Evolutionary conservation across 2,888 invertebrate genomes (phyloP), one percentile per base, ranked within the genome.

Genomic region (Dusona sp.): DNA sequence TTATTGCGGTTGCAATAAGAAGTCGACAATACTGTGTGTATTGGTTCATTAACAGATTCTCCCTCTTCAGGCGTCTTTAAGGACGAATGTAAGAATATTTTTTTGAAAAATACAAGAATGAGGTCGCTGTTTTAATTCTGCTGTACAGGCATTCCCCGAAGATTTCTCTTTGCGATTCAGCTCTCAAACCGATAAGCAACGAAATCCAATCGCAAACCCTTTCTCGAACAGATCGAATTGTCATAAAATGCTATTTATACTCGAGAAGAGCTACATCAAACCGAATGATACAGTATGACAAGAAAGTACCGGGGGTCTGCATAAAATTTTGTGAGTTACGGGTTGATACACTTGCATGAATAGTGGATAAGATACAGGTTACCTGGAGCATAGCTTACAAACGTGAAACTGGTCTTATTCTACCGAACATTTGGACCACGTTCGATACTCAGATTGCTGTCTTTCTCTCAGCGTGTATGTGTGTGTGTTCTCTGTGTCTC

Each of bases 351-450:
- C 42, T 54, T 70, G n/a, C 64, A 51, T 75, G 45, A 54, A 80
- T 74, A 81, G 54, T 57, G 42, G 22, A 42, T 57, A 13, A 22
- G 33, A 57, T 68, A 29, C 33, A 79, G 19, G 79, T 57, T 11
- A 61, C n/a, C 68, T 42, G 79, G 22, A 79, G 54, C 19, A 79
- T 68, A 19, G 42, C 48, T 45, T 25, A 79, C 57, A 11, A 38
- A 77, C 45, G 11, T 38, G 42, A 61, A 70, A 79, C 57, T n/a
- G 57, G 45, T 51, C 33, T 33, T 57, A 45, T 57, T 70, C 45
- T 33, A 79, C 42, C 25, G 45, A 79, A 79, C 42, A 61, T 79
- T 79, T 70, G 51, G 54, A 29, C 78, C 42, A 42, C 36, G 42
- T 38, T 54, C 57, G 57, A 79, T 79, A 70, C 45, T 79, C 7